Evolutionary conservation across 2,797 vertebrate species (phyloP), one percentile per base, ranked within the genome.

Genomic region (Podargus strigoides): DNA sequence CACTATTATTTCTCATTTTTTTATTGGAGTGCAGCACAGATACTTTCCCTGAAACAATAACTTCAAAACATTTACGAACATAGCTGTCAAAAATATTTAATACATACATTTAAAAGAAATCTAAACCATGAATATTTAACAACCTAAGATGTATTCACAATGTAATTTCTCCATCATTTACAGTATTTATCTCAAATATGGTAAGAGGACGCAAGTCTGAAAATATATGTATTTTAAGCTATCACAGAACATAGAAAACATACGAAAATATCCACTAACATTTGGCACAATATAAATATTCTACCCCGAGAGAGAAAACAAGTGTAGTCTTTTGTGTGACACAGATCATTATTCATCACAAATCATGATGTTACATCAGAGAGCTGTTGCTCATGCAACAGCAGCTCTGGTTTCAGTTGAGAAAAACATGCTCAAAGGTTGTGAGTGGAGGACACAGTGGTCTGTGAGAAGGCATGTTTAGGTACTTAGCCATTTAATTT

Each of bases 201-300:
- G 32, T 63, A 87, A 76, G 36, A 93, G 12, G 50, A 80, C 18
- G 9, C 15, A 86, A 63, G 75, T 55, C 47, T 88, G 42, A 83
- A 95, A 95, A 95, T 26, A 52, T 1, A 53, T 17, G 28, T 50
- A 44, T 46, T 94, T 93, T 86, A 90, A 94, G 75, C 93, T 95
- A 87, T 14, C 52, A 74, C 23, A 93, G 60, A 80, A 15, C 93
- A 59, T 18, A 94, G 37, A 90, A 95, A 96, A 88, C 37, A 64
- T 4, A 94, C 37, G 63, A 96, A 87, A 93, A 95, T 42, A 87
- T 15, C 55, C 91, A 89, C 74, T 70, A 88, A 81, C 49, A 49
- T 95, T 96, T 97, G 96, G 96, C 96, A 97, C 84, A 89, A 85
- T 42, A 87, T 41, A 77, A 91, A 95, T 87, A 93, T 85, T 85